phyloP scores from a whole-genome alignment of 2,888 invertebrate species.

The Yponomeuta malinellus region DNA sequence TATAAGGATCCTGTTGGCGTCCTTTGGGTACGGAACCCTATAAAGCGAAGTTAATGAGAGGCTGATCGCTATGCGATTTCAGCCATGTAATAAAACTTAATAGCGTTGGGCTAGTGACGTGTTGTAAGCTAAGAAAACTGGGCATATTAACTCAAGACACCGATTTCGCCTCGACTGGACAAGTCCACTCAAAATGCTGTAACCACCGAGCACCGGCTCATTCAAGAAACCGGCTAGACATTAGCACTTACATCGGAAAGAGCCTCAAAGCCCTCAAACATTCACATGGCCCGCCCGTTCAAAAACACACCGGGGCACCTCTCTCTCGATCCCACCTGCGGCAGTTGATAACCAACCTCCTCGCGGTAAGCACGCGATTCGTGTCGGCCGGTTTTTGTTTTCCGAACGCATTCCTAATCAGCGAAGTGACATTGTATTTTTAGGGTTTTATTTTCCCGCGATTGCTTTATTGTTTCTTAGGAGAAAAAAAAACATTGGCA shows the following conservation, averaged over 20 bases:
- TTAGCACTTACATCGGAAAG: background rate
- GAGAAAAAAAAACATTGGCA: too few species aligned
- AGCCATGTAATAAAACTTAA: too few species aligned
- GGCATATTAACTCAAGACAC: background rate
- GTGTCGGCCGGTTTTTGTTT: constrained; percentile 20
- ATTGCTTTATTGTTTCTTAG: too few species aligned
- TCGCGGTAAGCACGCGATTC: constrained; percentile 40
- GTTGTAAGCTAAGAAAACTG: background rate
- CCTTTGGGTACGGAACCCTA: too few species aligned
- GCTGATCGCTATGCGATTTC: too few species aligned
- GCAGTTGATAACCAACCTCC: constrained; percentile 59
- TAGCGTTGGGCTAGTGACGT: background rate
- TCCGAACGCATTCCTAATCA: constrained; percentile 14
- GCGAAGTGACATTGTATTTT: constrained; percentile 16
- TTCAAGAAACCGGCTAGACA: constrained; percentile 20
- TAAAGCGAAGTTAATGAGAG: too few species aligned
- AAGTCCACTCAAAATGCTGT: constrained; percentile 6
- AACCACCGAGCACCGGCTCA: constrained; percentile 15
- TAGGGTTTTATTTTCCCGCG: too few species aligned
- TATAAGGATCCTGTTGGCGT: too few species aligned
- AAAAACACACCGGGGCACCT: constrained; percentile 31
- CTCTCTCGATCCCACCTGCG: constrained; percentile 38
- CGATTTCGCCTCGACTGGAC: background rate
- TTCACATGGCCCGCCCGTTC: constrained; percentile 24
- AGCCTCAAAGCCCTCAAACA: constrained; percentile 16